Conservation (phyloP, 2,113 vertebrate genomes). For the Alethe castanea region DNA sequence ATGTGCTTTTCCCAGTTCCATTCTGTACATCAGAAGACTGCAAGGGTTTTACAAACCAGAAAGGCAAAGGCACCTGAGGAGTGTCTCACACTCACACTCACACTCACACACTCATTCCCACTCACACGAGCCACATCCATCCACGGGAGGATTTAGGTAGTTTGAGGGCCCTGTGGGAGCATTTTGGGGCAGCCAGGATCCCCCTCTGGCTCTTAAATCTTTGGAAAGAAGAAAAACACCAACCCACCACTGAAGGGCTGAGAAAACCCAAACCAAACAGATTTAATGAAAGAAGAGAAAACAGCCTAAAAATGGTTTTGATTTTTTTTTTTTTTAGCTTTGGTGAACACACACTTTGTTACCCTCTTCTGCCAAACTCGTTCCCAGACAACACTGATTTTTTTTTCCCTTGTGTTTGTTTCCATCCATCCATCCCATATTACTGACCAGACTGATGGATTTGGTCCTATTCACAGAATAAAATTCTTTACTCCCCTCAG, state of each 20-base stretch:
- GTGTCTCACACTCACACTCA: neutral
- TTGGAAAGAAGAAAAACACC: neutral
- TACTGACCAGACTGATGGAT: neutral
- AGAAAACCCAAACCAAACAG: neutral
- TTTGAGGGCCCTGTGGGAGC: neutral
- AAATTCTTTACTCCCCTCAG: neutral
- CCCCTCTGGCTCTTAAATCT: neutral
- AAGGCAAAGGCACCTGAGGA: conserved; percentile 66
- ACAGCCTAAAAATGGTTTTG: neutral
- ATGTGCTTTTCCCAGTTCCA: neutral
- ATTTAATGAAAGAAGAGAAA: neutral
- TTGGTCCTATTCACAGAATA: conserved; percentile 11
- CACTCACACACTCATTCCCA: neutral
- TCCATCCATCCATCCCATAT: neutral
- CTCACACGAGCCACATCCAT: neutral
- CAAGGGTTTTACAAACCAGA: conserved; percentile 5
- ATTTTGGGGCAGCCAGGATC: neutral
- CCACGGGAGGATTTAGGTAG: neutral
- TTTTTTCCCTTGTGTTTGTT: neutral
- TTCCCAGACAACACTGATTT: neutral
- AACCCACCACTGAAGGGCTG: neutral
- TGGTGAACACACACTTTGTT: neutral
- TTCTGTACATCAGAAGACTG: conserved; percentile 44
- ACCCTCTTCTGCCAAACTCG: neutral
- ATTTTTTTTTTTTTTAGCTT: neutral